Percentiles rank a stretch among this genome's conserved stretches.
Evolutionary conservation across 1,140 invertebrate species (phyloP).

Genomic region (Diabrotica virgifera): DNA sequence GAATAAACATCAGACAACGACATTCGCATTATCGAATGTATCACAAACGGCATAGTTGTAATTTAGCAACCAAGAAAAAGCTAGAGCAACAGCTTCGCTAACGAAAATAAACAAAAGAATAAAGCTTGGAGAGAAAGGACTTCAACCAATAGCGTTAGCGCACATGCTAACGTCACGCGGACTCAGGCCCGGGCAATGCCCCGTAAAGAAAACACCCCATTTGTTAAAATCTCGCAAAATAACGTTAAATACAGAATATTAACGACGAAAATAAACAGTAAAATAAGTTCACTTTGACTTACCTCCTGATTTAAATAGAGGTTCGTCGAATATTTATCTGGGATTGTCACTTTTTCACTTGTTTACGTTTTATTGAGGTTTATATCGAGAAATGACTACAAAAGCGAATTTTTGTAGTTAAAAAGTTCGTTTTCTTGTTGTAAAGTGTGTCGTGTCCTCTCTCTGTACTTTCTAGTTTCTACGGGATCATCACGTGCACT

Average conservation of each 20-base stretch:
- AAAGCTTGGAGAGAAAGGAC: slow-evolving; percentile 8
- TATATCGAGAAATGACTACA: not conserved
- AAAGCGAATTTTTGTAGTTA: too few species aligned
- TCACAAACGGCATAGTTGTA: too few species aligned
- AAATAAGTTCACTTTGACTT: not conserved
- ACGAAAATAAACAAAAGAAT: slow-evolving; percentile 22
- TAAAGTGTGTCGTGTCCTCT: slow-evolving; percentile 9
- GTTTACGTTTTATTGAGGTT: not conserved
- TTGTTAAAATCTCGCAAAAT: not conserved
- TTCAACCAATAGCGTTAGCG: slow-evolving; percentile 21
- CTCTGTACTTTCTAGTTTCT: slow-evolving; percentile 17
- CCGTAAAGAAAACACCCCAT: slow-evolving; percentile 17
- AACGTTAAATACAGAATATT: too few species aligned
- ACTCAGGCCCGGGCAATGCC: slow-evolving; percentile 16
- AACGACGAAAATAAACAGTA: too few species aligned
- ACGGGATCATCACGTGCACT: slow-evolving; percentile 17
- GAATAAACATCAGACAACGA: too few species aligned
- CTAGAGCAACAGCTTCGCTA: not conserved
- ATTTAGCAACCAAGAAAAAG: not conserved
- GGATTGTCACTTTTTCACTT: not conserved
- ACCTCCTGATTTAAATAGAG: not conserved
- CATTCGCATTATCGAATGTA: too few species aligned
- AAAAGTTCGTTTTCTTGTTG: not conserved
- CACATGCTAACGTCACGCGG: slow-evolving; percentile 17
- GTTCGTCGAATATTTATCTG: not conserved